Conservation (phyloP, 2,797 vertebrate genomes). For the Gallirallus australis region DNA sequence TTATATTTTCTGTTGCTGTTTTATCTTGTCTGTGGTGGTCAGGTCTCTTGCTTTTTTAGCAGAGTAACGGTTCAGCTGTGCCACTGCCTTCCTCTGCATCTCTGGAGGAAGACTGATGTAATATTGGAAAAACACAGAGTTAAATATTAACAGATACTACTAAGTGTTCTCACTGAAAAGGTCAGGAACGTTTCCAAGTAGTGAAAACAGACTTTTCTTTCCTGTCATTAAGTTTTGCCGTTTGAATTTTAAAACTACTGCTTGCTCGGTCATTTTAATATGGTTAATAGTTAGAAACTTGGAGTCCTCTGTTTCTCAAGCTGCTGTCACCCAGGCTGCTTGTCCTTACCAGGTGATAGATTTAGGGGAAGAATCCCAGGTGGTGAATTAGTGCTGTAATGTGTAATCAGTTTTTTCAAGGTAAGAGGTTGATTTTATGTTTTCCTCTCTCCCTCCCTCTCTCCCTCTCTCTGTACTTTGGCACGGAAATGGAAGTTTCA, state of each 20-base stretch:
- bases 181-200: conserved; percentile 36
- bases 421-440: background rate
- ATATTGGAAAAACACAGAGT: conserved; percentile 59
- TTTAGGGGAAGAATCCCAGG: background rate
- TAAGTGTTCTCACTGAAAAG: conserved; percentile 44
- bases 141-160: conserved; percentile 50
- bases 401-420: background rate
- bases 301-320: background rate
- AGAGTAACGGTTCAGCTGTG: background rate
- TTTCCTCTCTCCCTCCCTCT: background rate
- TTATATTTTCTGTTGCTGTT: background rate
- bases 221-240: background rate
- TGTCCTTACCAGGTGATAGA: background rate
- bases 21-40: background rate
- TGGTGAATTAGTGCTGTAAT: background rate
- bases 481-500: background rate
- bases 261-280: background rate
- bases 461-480: background rate
- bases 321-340: background rate
- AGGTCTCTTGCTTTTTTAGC: background rate
- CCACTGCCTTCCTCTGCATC: background rate
- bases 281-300: background rate
- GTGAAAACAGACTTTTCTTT: conserved; percentile 52
- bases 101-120: background rate
- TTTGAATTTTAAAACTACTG: background rate